A percentile compares a stretch with the other conserved stretches of the same genome.
Evolutionary conservation across 2,888 invertebrate genomes (phyloP).

Genomic region (Cancer borealis): DNA sequence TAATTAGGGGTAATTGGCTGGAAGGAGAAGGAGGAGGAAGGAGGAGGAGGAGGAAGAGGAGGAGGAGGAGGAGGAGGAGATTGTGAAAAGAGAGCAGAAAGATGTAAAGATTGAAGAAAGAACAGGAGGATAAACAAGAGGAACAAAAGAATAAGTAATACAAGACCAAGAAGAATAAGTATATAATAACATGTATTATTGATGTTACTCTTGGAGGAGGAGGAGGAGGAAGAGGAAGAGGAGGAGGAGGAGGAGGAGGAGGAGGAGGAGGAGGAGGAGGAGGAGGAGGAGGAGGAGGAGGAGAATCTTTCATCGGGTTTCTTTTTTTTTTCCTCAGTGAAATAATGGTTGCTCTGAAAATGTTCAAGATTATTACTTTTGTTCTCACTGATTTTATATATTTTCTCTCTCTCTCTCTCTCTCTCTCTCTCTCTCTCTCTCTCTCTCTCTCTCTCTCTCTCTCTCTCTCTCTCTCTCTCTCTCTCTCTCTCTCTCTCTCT

Average conservation of each 20-base stretch:
- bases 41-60: constrained; percentile 5
- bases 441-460: no score
- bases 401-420: background rate
- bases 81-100: background rate
- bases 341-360: background rate
- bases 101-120: background rate
- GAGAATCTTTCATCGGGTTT: background rate
- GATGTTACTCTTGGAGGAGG: background rate
- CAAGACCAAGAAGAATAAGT: background rate
- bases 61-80: background rate
- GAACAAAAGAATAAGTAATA: constrained; percentile 18
- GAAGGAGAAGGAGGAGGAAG: background rate
- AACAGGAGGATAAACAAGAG: background rate
- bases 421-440: background rate
- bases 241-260: background rate
- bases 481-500: background rate
- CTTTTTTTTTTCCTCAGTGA: background rate
- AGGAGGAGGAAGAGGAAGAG: background rate
- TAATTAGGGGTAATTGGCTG: constrained; percentile 59
- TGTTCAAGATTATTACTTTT: background rate
- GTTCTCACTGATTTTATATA: background rate
- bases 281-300: background rate
- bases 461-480: no score
- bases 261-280: background rate
- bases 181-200: background rate